Evolutionary conservation across 2,888 invertebrate genomes (phyloP), one percentile per base, ranked within the genome.

Genomic region (Cordilura impudica): DNA sequence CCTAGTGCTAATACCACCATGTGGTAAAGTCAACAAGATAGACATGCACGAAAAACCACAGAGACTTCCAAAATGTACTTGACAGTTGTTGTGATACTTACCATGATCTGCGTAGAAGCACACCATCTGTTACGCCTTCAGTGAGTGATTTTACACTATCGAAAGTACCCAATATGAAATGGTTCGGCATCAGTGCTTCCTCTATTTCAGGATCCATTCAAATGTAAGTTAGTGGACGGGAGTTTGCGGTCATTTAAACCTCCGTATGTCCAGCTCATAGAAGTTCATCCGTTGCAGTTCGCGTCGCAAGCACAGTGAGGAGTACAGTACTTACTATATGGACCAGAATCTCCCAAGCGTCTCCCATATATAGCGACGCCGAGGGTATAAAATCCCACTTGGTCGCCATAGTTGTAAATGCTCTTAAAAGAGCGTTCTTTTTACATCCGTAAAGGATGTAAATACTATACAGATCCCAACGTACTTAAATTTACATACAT

Each of bases 161-260:
- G 0, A 75, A 80, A 10, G 66, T 78, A 1, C 67, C 75, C 19
- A 73, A 31, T 5, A 79, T 56, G 16, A 81, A 78, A 18, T 78
- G 65, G 29, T 82, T 82, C 2, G 81, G 79, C 1, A 75, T 74
- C 0, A 70, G 61, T 2, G 80, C 75, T 61, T 81, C 78, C 5
- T 71, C 61, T 8, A 51, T 45, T 6, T 58, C 60, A 7, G 54
- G 10, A 16, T 53, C 51, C 2, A 80, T 51, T 2, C 74, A 75
- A n/a, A 77, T 49, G 21, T 74, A 78, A 6, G 75, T 75, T 10
- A 74, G 54, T 0, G 78, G 71, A 1, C 72, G 60, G 10, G 74
- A 78, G 12, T 72, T 78, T 1, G 75, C 63, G 3, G 70, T 66
- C n/a, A 39, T 53, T 63, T 78, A 74, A 0, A 78, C 65, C 23